These are phyloP conservation scores for Oikopleura dioica DNA, from an alignment of 23 tunicate species.

Conservation along the genomic window DNA sequence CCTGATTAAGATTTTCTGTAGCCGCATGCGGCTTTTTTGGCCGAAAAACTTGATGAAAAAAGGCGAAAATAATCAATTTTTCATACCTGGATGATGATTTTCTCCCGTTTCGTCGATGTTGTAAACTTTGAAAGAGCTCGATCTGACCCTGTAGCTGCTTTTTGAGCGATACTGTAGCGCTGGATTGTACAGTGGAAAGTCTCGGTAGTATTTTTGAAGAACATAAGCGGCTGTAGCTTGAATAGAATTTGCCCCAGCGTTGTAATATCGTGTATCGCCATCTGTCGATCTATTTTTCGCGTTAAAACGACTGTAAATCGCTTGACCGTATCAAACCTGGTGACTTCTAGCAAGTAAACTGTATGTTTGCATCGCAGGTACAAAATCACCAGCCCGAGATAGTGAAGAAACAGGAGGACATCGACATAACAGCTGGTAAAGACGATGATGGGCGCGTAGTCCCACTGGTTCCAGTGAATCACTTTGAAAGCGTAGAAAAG, in stretches of 20 bases:
- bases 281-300: too few relatives aligned
- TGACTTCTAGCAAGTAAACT: not conserved
- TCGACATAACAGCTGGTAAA: not conserved
- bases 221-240: not conserved
- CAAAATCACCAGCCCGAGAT: not conserved
- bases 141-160: not conserved
- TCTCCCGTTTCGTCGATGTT: not conserved
- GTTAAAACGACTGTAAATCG: too few relatives aligned
- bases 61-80: too few relatives aligned
- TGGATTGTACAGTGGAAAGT: constrained; percentile 12
- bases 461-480: not conserved
- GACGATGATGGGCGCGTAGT: not conserved
- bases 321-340: too few relatives aligned
- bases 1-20: too few relatives aligned
- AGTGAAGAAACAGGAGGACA: not conserved
- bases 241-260: constrained; percentile 6
- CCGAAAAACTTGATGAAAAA: too few relatives aligned
- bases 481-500: not conserved
- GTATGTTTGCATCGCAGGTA: not conserved
- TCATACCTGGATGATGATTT: too few relatives aligned
- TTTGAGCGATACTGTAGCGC: not conserved
- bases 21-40: too few relatives aligned
- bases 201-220: not conserved
- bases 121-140: constrained; percentile 1
- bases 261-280: constrained; percentile 2